Percentiles rank a stretch among this genome's conserved stretches.
phyloP scores from a whole-genome alignment of 2,888 invertebrate species.

The Idaea biselata region DNA sequence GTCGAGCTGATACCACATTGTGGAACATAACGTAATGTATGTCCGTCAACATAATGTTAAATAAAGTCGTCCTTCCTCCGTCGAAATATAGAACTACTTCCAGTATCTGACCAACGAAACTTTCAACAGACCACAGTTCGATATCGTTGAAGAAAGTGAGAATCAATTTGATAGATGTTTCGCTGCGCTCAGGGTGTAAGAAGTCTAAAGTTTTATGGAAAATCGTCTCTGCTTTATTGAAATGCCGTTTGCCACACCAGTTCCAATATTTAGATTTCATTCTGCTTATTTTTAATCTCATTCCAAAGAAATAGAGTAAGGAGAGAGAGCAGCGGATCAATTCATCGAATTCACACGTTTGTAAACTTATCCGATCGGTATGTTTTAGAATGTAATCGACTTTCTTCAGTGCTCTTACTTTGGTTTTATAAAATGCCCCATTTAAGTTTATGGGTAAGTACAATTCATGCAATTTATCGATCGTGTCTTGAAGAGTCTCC shows the following conservation, averaged over 20 bases:
- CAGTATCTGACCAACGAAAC: conserved; percentile 52
- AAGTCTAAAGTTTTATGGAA: conserved; percentile 51
- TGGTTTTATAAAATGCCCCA: conserved; percentile 33
- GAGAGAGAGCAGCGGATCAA: conserved; percentile 50
- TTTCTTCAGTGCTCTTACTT: conserved; percentile 44
- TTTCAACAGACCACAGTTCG: conserved; percentile 53
- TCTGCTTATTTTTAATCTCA: conserved; percentile 50
- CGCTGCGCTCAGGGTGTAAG: conserved; percentile 52
- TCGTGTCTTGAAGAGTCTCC: conserved; percentile 37
- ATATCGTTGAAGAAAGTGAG: conserved; percentile 49
- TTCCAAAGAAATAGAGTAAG: conserved; percentile 56
- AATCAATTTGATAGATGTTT: conserved; percentile 47
- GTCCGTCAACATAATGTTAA: conserved; percentile 55
- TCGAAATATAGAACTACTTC: conserved; percentile 53
- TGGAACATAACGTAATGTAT: conserved; percentile 50
- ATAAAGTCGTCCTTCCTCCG: conserved; percentile 46
- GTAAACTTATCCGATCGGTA: conserved; percentile 32
- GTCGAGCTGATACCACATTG: conserved; percentile 56
- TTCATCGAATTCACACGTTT: conserved; percentile 45
- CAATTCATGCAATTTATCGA: conserved; percentile 35
- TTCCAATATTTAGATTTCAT: conserved; percentile 38
- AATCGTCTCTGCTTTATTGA: conserved; percentile 45
- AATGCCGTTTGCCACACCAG: conserved; percentile 44
- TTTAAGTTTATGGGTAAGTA: conserved; percentile 51
- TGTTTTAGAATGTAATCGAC: conserved; percentile 40